Evolutionary conservation across 2,797 vertebrate species (phyloP).

Genomic region (Sebastes trivittatus): DNA sequence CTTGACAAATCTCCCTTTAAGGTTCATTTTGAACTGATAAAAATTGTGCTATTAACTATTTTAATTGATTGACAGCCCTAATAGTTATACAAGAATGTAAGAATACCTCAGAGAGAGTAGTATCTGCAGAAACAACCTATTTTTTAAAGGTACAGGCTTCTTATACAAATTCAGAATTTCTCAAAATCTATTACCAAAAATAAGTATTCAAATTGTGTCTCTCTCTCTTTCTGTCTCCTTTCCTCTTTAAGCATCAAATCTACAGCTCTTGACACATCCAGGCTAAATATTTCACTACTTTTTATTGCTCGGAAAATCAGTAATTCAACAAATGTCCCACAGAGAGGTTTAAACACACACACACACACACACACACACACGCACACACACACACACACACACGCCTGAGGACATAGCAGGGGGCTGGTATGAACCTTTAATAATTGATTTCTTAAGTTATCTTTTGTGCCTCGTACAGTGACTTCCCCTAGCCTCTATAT

Average conservation of each 20-base stretch:
- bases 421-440: constrained; percentile 21
- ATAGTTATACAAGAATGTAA: neutral
- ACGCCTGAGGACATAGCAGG: constrained; percentile 16
- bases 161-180: neutral
- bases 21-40: too few relatives aligned
- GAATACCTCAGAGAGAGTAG: neutral
- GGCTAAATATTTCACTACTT: constrained; percentile 14
- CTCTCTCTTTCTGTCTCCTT: neutral
- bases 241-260: neutral
- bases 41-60: too few relatives aligned
- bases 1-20: too few relatives aligned
- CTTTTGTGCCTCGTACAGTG: constrained; percentile 7
- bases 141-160: neutral
- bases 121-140: neutral
- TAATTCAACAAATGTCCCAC: constrained; percentile 15
- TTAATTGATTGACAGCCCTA: too few relatives aligned
- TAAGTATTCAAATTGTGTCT: neutral
- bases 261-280: neutral
- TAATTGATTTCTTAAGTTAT: constrained; percentile 41
- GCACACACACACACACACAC: constrained; percentile 1
- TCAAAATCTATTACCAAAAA: neutral
- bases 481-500: neutral
- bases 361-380: neutral
- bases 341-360: neutral
- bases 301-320: constrained; percentile 19